Conservation (phyloP, 2,113 vertebrate genomes). For the Cacatua alba region DNA sequence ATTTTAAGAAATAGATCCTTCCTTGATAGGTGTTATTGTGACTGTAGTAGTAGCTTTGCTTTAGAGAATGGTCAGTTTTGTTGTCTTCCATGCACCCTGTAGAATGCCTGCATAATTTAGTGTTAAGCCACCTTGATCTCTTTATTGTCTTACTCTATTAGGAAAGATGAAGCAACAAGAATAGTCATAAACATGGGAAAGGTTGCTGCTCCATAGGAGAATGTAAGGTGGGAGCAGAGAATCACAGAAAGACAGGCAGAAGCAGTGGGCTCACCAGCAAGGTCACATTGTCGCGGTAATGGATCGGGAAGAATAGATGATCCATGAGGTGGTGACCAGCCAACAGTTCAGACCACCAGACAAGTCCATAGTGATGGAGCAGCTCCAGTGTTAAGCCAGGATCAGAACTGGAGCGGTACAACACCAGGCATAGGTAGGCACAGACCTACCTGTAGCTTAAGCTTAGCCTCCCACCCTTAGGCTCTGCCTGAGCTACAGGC, state of each 20-base stretch:
- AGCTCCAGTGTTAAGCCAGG: accelerated
- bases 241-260: not conserved
- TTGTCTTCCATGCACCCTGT: not conserved
- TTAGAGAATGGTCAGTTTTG: not conserved
- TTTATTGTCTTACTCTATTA: not conserved
- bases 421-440: not conserved
- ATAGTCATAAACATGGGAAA: not conserved
- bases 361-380: not conserved
- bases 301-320: accelerated
- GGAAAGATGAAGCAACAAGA: not conserved
- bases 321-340: not conserved
- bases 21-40: not conserved
- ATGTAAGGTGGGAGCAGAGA: not conserved
- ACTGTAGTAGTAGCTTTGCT: not conserved
- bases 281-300: accelerated
- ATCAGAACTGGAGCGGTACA: not conserved
- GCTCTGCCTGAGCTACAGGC: not conserved
- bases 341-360: too few species aligned
- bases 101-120: not conserved
- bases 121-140: not conserved
- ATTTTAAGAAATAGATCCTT: not conserved
- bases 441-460: not conserved
- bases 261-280: not conserved
- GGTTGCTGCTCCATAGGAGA: not conserved
- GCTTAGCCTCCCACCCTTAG: not conserved